Evolutionary conservation across 2,797 vertebrate genomes (phyloP).

Genomic region (Microctenopoma steveboyesi): DNA sequence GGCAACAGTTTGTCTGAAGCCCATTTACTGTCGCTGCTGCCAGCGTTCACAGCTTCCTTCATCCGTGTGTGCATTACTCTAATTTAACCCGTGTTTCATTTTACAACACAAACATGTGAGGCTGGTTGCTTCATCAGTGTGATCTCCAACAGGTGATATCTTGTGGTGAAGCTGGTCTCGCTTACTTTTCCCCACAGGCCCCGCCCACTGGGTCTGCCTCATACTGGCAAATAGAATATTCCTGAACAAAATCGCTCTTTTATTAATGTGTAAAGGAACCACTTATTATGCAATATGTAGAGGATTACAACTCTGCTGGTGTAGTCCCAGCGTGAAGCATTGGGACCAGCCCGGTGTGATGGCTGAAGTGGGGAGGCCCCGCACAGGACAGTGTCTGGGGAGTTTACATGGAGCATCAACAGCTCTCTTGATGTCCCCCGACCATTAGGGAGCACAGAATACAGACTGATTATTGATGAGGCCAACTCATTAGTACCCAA

Average conservation of each 20-base stretch:
- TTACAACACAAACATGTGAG: not conserved
- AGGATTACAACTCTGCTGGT: constrained; percentile 24
- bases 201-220: constrained; percentile 55
- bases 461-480: constrained; percentile 77
- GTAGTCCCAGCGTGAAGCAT: constrained; percentile 27
- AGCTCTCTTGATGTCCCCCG: constrained; percentile 51
- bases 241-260: constrained; percentile 16
- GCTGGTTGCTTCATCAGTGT: not conserved
- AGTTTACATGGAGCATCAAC: constrained; percentile 71
- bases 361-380: constrained; percentile 42
- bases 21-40: constrained; percentile 24
- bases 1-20: constrained; percentile 65
- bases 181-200: constrained; percentile 49
- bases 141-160: constrained; percentile 65
- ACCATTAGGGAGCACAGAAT: constrained; percentile 68
- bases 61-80: constrained; percentile 34
- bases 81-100: not conserved
- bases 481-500: constrained; percentile 77
- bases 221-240: constrained; percentile 30
- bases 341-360: constrained; percentile 29
- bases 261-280: not conserved
- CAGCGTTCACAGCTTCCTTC: constrained; percentile 27
- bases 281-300: constrained; percentile 35
- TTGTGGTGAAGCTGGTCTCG: constrained; percentile 20
- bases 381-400: constrained; percentile 47